Conservation (phyloP, 1,140 invertebrate species). For the Rhynchophorus ferrugineus region DNA sequence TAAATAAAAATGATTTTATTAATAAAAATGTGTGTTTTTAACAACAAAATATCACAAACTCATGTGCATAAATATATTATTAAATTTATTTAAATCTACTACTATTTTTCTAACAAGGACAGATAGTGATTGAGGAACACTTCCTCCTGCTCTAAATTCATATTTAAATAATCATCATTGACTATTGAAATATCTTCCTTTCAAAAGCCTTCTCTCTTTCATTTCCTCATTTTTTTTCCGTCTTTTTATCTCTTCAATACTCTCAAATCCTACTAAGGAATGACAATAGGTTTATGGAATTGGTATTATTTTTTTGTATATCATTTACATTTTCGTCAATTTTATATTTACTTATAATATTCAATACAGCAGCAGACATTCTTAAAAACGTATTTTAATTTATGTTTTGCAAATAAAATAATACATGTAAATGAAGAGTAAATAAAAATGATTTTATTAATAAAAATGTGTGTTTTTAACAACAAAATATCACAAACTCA, state of each 20-base stretch:
- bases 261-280: constrained; percentile 20
- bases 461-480: constrained; percentile 3
- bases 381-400: too few relatives aligned
- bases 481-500: too few relatives aligned
- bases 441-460: constrained; percentile 9
- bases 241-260: constrained; percentile 23
- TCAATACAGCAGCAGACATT: too few relatives aligned
- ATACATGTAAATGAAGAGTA: too few relatives aligned
- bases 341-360: too few relatives aligned
- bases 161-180: constrained; percentile 56
- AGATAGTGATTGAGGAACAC: constrained; percentile 53
- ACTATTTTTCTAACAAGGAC: constrained; percentile 41
- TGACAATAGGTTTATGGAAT: too few relatives aligned
- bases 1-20: too few relatives aligned
- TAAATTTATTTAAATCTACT: too few relatives aligned
- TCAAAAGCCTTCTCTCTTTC: constrained; percentile 46
- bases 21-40: background rate
- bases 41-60: constrained; percentile 9
- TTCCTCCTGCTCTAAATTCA: constrained; percentile 52
- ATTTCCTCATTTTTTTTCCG: constrained; percentile 29
- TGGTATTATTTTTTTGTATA: too few relatives aligned
- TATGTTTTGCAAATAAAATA: too few relatives aligned
- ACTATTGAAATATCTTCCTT: constrained; percentile 48
- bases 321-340: too few relatives aligned
- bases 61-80: too few relatives aligned